These are phyloP conservation scores for Sinocyclocheilus rhinocerous DNA, from an alignment of 2,113 vertebrate species.

Conservation along the genomic window DNA sequence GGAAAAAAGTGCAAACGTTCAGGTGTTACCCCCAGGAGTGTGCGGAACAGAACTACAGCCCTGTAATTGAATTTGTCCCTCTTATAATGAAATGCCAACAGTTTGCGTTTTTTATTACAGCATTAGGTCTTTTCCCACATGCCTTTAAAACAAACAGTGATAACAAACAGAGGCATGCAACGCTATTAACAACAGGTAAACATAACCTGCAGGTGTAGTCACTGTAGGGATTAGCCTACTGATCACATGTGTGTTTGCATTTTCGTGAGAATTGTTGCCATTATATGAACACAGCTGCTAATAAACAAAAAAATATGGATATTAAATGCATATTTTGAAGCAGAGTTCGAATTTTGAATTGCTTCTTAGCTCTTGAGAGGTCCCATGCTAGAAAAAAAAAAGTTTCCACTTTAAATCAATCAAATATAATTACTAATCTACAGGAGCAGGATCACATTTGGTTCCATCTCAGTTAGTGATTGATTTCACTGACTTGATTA, in stretches of 20 bases:
- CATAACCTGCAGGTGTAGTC: neutral
- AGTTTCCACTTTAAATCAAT: too few relatives aligned
- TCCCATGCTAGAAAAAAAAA: neutral
- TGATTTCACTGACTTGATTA: neutral
- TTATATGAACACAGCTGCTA: neutral
- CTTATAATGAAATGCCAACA: constrained; percentile 29
- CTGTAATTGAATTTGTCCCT: constrained; percentile 25
- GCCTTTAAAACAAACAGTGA: constrained; percentile 14
- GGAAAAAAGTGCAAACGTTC: neutral
- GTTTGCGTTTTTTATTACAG: constrained; percentile 30
- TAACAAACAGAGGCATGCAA: neutral
- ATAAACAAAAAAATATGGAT: neutral
- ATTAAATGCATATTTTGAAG: neutral
- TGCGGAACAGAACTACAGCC: neutral
- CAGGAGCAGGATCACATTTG: neutral
- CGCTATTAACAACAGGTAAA: constrained; percentile 9
- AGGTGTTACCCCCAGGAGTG: constrained; percentile 34
- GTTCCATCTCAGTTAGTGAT: neutral
- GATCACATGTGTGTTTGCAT: neutral
- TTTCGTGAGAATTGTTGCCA: neutral
- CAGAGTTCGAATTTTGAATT: neutral
- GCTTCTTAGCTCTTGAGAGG: neutral
- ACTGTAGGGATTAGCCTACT: neutral
- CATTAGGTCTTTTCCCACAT: constrained; percentile 21
- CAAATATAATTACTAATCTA: neutral